Evolutionary conservation across 2,888 invertebrate species (phyloP), one percentile per base, ranked within the genome.

Genomic region (Cephonodes hylas): DNA sequence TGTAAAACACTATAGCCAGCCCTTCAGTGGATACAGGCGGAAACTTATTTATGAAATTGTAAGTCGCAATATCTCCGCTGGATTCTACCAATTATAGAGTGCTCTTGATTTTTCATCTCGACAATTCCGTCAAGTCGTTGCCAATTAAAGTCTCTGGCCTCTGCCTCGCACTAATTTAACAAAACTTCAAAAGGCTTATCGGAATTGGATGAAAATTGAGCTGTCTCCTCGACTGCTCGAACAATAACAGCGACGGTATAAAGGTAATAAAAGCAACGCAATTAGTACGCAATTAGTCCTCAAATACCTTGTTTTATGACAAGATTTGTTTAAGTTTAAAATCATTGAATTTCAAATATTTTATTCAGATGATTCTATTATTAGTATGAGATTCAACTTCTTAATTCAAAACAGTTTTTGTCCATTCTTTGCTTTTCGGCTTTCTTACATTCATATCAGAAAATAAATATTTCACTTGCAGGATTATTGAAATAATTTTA

Each of bases 91-190:
- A 64, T 66, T 60, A 60, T 61, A 67, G 69, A 56, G 59, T 44
- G 58, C 60, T 59, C 65, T 70, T 69, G 64, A 72, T 69, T 64
- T 66, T 60, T 62, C 65, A 66, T 68, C 69, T 69, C 67, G 66
- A 62, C 70, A 66, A 74, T 74, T 74, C 66, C 64, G 58, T 64
- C 64, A 53, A 66, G 63, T 63, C 60, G 60, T 60, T 63, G 65
- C 42, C 69, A 66, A 68, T 69, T 57, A 68, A 71, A 68, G 57
- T 64, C 66, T 64, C 65, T 63, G 63, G 23, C 31, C 22, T 42
- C 27, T 61, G 45, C 60, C 57, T 66, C 67, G 63, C 65, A 53
- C 60, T 63, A 59, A 59, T 65, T 65, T 34, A 42, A 42, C 45
- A 13, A 57, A 64, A 48, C 61, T 57, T 22, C 45, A 27, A 58